Percentiles rank a stretch among this genome's conserved stretches.
Evolutionary conservation across 2,797 vertebrate genomes (phyloP).

Genomic region (Oreortyx pictus): DNA sequence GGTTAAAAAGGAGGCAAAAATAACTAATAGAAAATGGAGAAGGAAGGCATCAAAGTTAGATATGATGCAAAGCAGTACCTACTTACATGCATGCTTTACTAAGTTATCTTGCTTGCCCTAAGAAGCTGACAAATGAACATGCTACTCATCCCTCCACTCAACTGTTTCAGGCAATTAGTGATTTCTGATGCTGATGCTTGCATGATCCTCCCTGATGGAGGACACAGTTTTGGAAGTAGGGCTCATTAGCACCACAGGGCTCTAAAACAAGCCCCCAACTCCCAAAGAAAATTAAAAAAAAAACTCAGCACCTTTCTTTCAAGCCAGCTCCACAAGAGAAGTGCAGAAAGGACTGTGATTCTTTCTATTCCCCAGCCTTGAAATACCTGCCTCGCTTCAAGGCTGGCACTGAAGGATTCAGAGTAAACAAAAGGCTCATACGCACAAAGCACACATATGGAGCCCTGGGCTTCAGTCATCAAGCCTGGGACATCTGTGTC

Average conservation of each 20-base stretch:
- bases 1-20: neutral
- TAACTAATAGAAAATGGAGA: neutral
- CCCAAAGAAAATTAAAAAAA: neutral
- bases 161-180: neutral
- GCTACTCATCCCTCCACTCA: neutral
- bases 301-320: neutral
- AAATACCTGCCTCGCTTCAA: neutral
- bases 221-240: neutral
- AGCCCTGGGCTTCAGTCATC: neutral
- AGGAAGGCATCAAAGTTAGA: neutral
- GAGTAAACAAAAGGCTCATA: constrained; percentile 29
- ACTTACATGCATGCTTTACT: neutral
- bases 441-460: constrained; percentile 23
- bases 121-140: accelerated
- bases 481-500: constrained; percentile 37
- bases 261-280: neutral
- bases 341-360: neutral
- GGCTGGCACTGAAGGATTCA: neutral
- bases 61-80: neutral
- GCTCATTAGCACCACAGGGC: neutral
- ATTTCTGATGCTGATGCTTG: neutral
- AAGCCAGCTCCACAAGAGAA: neutral
- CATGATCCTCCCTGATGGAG: neutral
- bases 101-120: neutral
- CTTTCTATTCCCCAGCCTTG: neutral